Percentiles rank a stretch among this genome's conserved stretches.
Evolutionary conservation across 2,888 invertebrate genomes (phyloP).

Genomic region (Sinotaia quadrata): DNA sequence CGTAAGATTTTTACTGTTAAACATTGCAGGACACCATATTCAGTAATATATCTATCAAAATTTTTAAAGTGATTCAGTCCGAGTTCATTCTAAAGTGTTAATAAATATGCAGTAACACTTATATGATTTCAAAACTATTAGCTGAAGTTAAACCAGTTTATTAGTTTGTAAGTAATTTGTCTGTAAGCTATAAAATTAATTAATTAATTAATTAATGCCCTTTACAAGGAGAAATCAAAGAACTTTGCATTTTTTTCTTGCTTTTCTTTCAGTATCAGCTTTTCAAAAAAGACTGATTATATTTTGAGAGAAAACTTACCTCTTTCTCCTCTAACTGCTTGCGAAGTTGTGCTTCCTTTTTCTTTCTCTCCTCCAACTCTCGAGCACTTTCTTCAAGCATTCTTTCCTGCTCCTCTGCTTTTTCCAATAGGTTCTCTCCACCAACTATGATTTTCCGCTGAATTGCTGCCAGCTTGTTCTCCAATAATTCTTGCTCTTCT

Average conservation of each 20-base stretch:
- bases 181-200: not conserved
- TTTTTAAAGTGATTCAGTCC: no score
- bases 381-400: conserved; percentile 88
- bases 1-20: no score
- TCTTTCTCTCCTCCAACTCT: conserved; percentile 76
- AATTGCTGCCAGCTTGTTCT: conserved; percentile 86
- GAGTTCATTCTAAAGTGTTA: no score
- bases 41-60: no score
- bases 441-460: conserved; percentile 97
- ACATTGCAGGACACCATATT: no score
- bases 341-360: conserved; percentile 85
- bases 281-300: not conserved
- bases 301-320: conserved; percentile 72
- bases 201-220: not conserved
- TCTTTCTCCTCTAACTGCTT: conserved; percentile 90
- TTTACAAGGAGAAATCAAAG: not conserved
- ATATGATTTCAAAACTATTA: no score
- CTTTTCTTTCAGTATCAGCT: not conserved
- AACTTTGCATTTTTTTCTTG: not conserved
- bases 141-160: no score
- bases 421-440: conserved; percentile 97
- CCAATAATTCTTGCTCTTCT: conserved; percentile 85
- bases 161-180: no score
- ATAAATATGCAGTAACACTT: no score
- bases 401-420: conserved; percentile 93